Evolutionary conservation across 2,113 vertebrate genomes (phyloP).

Genomic region (Tyto alba): DNA sequence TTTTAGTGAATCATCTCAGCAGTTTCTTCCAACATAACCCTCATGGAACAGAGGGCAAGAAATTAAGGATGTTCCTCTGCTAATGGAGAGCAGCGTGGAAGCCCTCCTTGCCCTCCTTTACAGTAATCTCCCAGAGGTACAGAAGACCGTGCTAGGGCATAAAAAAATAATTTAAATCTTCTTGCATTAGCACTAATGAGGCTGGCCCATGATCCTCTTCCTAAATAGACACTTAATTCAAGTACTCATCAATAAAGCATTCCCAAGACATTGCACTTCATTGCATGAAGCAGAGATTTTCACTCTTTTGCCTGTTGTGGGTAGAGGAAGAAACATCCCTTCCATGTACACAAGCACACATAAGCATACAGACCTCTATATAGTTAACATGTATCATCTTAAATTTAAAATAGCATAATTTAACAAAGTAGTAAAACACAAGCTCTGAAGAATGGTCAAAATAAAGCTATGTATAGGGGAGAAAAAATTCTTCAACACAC

Average conservation of each 20-base stretch:
- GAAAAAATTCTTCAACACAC: not conserved
- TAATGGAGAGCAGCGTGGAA: not conserved
- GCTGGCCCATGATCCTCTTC: not conserved
- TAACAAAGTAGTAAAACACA: not conserved
- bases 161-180: constrained; percentile 38
- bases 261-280: not conserved
- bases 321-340: not conserved
- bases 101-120: not conserved
- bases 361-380: not conserved
- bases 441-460: not conserved
- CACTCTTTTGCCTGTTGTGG: rapidly evolving
- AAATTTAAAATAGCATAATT: not conserved
- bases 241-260: constrained; percentile 16
- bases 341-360: not conserved
- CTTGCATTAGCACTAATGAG: constrained; percentile 33
- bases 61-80: not conserved
- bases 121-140: constrained; percentile 4
- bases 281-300: not conserved
- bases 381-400: not conserved
- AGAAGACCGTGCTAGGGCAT: constrained; percentile 15
- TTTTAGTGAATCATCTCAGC: not conserved
- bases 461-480: rapidly evolving
- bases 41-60: not conserved
- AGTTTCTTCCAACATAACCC: not conserved
- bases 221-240: constrained; percentile 25